Base-by-base conservation (phyloP, 1,140 invertebrate species). In the Eupristina koningsbergeri region DNA sequence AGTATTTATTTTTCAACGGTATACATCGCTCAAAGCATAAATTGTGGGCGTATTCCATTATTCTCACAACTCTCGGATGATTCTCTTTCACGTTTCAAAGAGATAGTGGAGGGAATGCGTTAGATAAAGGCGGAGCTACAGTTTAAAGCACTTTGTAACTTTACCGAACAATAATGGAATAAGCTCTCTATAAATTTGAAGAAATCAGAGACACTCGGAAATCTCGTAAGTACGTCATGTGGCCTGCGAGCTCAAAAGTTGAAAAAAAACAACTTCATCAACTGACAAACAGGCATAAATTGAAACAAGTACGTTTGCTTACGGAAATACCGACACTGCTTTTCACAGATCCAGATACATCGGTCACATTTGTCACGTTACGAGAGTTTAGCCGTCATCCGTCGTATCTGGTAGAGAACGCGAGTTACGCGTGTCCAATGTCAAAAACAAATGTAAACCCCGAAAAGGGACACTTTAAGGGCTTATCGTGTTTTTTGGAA, bases 251-350 rank as follows among this genome's bases (percentile, higher is more conserved):
- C 41, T 22, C 9, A n/a, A 71, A 31, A 15, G 39, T 26, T 3
- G 67, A 7, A 71, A 45, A 69, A 71, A 71, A 71, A 22, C 67
- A 71, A 71, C 41, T 71, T 31, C 67, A 71, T 71, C 67, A 41
- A 26, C 67, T 41, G 36, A 71, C 36, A 71, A 71, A n/a, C 39
- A 11, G 67, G 41, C 67, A n/a, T 71, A 71, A 71, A 71, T 71
- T 71, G 67, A 11, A 71, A 41, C 67, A 71, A 71, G 67, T 71
- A 71, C 13, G 67, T 71, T 71, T 71, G 39, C 67, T 71, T 71
- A 71, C 67, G 67, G 41, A 71, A 71, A 71, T 71, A 71, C 67
- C 9, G 41, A 36, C 64, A 19, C 34, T 69, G 22, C 41, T 41
- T 71, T 34, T 71, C 36, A 41, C 22, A 31, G 6, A 41, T 6